Conservation (phyloP, 1,140 invertebrate genomes). For the Neomicropteryx cornuta region DNA sequence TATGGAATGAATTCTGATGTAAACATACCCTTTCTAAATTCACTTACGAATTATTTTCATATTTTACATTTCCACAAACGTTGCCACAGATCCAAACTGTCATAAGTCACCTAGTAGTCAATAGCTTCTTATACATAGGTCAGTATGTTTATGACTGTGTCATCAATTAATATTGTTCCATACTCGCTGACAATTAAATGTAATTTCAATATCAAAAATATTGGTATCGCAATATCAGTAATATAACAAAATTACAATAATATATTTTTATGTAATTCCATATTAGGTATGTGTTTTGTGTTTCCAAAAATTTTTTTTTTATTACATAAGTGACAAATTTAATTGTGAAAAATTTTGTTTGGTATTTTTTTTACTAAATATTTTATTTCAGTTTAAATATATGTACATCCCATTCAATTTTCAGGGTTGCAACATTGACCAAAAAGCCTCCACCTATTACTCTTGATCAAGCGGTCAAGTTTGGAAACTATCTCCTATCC, state of each 20-base stretch:
- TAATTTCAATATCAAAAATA: no score
- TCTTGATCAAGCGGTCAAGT: conserved; percentile 75
- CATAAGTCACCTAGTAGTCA: no score
- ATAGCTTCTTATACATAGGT: no score
- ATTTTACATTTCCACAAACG: no score
- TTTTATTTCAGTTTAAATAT: not conserved
- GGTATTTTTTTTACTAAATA: not conserved
- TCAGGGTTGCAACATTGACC: conserved; percentile 54
- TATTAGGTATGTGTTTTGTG: not conserved
- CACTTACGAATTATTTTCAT: no score
- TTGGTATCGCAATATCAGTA: no score
- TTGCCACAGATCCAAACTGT: no score
- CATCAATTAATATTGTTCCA: no score
- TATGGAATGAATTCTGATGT: no score
- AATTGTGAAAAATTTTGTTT: not conserved
- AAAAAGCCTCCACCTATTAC: conserved; percentile 63
- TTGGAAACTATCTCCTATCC: conserved; percentile 86
- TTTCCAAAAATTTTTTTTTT: not conserved
- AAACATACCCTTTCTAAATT: no score
- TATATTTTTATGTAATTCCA: not conserved
- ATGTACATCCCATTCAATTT: conserved; percentile 22
- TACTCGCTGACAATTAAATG: no score
- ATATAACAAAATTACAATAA: not conserved
- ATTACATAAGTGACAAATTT: not conserved
- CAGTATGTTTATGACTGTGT: no score